Percentiles rank a stretch among this genome's conserved stretches.
phyloP scores from a whole-genome alignment of 1,140 invertebrate genomes.

The Matsumurasca onukii region DNA sequence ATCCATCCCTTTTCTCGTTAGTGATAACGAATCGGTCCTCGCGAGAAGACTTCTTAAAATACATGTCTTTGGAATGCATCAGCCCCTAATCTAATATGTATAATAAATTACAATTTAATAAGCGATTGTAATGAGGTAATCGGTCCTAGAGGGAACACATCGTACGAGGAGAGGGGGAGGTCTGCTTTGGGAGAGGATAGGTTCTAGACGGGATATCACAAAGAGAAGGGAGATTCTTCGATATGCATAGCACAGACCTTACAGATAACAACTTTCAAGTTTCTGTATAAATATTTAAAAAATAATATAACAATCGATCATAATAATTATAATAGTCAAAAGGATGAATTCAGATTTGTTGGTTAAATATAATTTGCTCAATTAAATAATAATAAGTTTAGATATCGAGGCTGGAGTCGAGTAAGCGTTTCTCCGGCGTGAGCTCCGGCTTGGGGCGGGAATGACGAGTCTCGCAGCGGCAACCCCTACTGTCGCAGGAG shows the following conservation, averaged over 20 bases:
- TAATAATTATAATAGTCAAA: no score
- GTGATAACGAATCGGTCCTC: not conserved
- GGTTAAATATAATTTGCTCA: constrained; percentile 3
- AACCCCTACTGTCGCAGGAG: constrained; percentile 69
- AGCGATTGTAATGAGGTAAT: constrained; percentile 24
- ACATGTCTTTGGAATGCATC: constrained; percentile 29
- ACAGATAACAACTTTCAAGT: no score
- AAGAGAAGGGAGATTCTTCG: no score
- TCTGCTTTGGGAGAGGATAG: not conserved
- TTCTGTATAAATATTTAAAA: no score
- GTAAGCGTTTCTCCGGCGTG: constrained; percentile 25
- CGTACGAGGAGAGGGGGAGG: not conserved
- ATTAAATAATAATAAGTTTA: not conserved
- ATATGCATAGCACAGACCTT: no score
- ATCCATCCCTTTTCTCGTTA: constrained; percentile 23
- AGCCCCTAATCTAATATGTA: constrained; percentile 25
- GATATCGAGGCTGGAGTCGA: constrained; percentile 22
- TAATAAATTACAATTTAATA: constrained; percentile 29
- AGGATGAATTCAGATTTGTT: constrained; percentile 23
- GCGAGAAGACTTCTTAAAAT: not conserved
- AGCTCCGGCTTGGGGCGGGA: not conserved
- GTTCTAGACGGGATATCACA: no score
- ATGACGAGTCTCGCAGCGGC: constrained; percentile 50
- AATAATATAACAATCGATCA: no score
- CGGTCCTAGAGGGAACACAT: not conserved